Percentiles rank a stretch among this genome's conserved stretches.
Conservation (phyloP, 2,888 invertebrate genomes). For the Coelopa pilipes region DNA sequence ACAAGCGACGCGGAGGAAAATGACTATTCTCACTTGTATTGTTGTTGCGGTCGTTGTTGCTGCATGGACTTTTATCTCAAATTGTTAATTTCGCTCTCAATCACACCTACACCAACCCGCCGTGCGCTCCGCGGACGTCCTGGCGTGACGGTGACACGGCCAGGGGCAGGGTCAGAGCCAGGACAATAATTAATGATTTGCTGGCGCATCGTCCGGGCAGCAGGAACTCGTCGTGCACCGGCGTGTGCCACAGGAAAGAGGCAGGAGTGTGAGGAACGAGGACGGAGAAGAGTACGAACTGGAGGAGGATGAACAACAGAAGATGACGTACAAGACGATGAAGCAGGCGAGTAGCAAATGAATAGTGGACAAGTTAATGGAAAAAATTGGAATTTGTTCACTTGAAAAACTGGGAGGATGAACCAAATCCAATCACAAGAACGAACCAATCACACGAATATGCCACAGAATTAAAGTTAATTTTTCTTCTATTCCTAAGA, state of each 20-base stretch:
- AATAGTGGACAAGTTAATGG: too few species aligned
- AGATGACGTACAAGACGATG: too few species aligned
- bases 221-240: constrained; percentile 34
- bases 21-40: constrained; percentile 16
- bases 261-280: too few species aligned
- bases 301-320: too few species aligned
- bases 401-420: too few species aligned
- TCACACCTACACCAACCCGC: constrained; percentile 36
- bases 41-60: not conserved
- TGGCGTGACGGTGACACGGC: not conserved
- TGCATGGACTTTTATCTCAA: constrained; percentile 26
- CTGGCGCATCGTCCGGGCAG: constrained; percentile 26
- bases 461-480: too few species aligned
- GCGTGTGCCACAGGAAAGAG: constrained; percentile 39
- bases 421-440: too few species aligned
- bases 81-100: constrained; percentile 40
- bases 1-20: constrained; percentile 24
- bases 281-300: too few species aligned
- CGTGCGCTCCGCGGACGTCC: not conserved
- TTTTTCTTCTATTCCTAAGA: too few species aligned
- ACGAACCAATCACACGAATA: too few species aligned
- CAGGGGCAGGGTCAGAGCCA: not conserved
- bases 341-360: too few species aligned
- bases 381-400: too few species aligned
- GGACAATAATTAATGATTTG: constrained; percentile 41